phyloP scores from a whole-genome alignment of 2,888 invertebrate species.

The Micoletzkya japonica region DNA sequence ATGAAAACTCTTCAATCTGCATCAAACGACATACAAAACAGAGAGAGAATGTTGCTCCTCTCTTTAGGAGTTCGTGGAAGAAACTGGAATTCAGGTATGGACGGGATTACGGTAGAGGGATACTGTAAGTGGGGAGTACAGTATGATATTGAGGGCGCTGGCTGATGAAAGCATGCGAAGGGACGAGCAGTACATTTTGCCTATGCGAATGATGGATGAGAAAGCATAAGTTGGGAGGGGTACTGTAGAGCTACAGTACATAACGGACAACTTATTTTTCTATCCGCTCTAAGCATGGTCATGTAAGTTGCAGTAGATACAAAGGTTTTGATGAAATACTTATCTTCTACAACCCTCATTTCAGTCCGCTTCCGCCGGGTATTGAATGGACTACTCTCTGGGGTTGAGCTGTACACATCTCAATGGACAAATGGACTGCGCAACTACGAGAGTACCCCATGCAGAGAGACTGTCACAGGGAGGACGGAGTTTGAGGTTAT shows the following conservation, averaged over 20 bases:
- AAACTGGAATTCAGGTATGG: slow-evolving; percentile 18
- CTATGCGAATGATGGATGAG: slow-evolving; percentile 80
- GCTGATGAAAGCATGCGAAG: slow-evolving; percentile 88
- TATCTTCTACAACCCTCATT: too few relatives aligned
- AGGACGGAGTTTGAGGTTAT: slow-evolving; percentile 24
- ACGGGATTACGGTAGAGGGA: too few relatives aligned
- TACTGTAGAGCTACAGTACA: background rate
- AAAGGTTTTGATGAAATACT: too few relatives aligned
- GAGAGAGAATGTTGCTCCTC: slow-evolving; percentile 26
- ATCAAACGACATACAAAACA: slow-evolving; percentile 73
- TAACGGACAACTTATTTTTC: too few relatives aligned
- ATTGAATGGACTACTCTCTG: slow-evolving; percentile 74
- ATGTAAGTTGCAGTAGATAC: too few relatives aligned
- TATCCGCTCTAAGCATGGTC: too few relatives aligned
- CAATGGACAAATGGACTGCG: slow-evolving; percentile 83
- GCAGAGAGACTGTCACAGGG: slow-evolving; percentile 35
- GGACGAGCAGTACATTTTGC: slow-evolving; percentile 75
- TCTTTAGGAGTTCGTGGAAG: slow-evolving; percentile 1
- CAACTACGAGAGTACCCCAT: slow-evolving; percentile 92
- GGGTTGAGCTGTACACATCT: slow-evolving; percentile 84
- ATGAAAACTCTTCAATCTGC: slow-evolving; percentile 92
- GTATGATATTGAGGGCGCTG: slow-evolving; percentile 73
- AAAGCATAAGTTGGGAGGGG: slow-evolving; percentile 71
- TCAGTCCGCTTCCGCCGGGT: too few relatives aligned
- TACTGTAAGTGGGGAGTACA: too few relatives aligned